Conservation (phyloP, 2,113 vertebrate genomes). For the Furnarius figulus region DNA sequence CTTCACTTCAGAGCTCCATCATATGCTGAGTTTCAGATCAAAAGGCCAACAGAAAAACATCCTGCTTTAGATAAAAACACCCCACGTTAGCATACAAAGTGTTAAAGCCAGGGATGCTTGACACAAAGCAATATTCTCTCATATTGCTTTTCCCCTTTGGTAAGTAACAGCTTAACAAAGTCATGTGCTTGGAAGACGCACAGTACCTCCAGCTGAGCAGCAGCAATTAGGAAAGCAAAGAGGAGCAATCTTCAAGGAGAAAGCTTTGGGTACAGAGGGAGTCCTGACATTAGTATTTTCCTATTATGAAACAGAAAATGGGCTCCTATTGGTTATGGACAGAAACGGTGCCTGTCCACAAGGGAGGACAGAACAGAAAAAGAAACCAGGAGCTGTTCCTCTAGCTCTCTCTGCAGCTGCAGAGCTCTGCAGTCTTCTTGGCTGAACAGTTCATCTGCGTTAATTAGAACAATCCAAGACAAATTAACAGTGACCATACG, state of each 20-base stretch:
- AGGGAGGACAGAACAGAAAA: not conserved
- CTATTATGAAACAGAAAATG: constrained; percentile 53
- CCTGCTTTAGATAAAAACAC: fast-evolving
- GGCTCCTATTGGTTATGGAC: not conserved
- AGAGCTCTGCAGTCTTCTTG: not conserved
- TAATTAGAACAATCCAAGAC: constrained; percentile 47
- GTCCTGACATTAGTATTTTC: constrained; percentile 34
- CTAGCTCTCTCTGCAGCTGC: not conserved
- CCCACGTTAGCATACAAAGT: not conserved
- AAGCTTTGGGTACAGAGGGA: constrained; percentile 50
- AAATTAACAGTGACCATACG: constrained; percentile 36
- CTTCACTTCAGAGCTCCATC: not conserved
- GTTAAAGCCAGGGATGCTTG: not conserved
- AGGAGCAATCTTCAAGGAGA: constrained; percentile 62
- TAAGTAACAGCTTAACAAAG: constrained; percentile 49
- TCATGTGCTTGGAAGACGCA: constrained; percentile 21
- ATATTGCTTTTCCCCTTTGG: not conserved
- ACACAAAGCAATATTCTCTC: not conserved
- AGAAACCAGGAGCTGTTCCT: constrained; percentile 3
- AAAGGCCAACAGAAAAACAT: not conserved
- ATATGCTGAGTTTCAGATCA: fast-evolving
- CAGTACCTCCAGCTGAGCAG: constrained; percentile 53
- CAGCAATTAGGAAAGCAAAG: constrained; percentile 61
- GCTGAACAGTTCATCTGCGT: not conserved
- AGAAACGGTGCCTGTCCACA: constrained; percentile 5